These are phyloP conservation scores for Etheostoma nigrum DNA, from an alignment of 2,797 vertebrate species.

Conservation along the genomic window DNA sequence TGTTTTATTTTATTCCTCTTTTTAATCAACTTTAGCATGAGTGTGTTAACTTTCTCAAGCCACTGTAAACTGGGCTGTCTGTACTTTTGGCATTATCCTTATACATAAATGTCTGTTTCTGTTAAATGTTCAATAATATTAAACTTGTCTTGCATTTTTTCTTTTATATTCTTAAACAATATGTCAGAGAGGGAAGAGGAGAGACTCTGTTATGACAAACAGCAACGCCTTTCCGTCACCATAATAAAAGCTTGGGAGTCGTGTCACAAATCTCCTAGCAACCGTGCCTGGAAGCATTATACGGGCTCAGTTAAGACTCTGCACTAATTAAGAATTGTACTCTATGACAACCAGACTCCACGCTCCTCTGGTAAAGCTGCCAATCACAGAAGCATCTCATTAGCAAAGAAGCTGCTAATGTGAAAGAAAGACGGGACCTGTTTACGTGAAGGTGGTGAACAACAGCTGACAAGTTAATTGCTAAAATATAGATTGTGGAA, in stretches of 20 bases:
- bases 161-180: neutral
- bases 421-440: conserved; percentile 4
- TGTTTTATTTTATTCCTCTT: too few species aligned
- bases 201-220: neutral
- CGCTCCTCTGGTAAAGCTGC: conserved; percentile 12
- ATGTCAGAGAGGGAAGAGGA: neutral
- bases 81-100: too few species aligned
- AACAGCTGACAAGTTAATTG: neutral
- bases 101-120: too few species aligned
- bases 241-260: neutral
- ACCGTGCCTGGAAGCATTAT: conserved; percentile 5
- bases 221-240: neutral
- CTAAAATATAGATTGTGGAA: neutral
- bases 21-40: too few species aligned
- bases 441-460: neutral
- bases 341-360: conserved; percentile 6
- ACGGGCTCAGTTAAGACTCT: neutral
- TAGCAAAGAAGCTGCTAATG: conserved; percentile 19
- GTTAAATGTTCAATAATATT: too few species aligned
- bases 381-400: conserved; percentile 28
- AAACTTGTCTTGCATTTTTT: neutral
- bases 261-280: conserved; percentile 27
- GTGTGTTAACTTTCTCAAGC: too few species aligned
- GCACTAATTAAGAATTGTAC: conserved; percentile 44
- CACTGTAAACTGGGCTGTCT: neutral